These are phyloP conservation scores for Eilema sororculum DNA, from an alignment of 2,888 invertebrate species.

Conservation along the genomic window DNA sequence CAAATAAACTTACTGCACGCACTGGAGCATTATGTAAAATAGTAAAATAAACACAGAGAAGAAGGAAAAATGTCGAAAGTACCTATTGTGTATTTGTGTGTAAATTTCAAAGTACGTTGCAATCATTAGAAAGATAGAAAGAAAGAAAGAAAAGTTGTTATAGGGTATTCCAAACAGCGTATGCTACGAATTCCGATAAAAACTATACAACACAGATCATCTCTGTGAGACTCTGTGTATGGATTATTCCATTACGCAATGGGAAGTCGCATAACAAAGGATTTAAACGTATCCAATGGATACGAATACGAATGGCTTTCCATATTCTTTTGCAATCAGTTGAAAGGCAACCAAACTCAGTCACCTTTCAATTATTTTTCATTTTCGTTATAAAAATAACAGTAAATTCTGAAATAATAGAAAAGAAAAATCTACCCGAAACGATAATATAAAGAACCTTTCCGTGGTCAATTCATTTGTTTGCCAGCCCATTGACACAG, in stretches of 20 bases:
- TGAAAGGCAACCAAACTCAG: neutral
- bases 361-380: neutral
- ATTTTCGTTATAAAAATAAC: neutral
- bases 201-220: neutral
- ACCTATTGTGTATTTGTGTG: no score
- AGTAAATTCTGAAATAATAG: neutral
- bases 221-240: neutral
- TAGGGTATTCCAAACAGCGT: no score
- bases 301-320: neutral
- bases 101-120: no score
- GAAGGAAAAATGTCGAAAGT: no score
- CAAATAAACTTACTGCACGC: no score
- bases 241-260: neutral
- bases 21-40: no score
- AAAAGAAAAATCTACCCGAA: neutral
- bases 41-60: no score
- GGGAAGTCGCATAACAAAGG: neutral
- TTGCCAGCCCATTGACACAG: slow-evolving; percentile 31
- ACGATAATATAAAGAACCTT: neutral
- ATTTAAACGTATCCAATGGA: neutral
- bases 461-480: slow-evolving; percentile 27
- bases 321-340: neutral
- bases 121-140: no score
- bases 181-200: neutral
- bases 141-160: no score